Conservation (phyloP, 2,888 invertebrate species). For the Xanthorhoe designata region DNA sequence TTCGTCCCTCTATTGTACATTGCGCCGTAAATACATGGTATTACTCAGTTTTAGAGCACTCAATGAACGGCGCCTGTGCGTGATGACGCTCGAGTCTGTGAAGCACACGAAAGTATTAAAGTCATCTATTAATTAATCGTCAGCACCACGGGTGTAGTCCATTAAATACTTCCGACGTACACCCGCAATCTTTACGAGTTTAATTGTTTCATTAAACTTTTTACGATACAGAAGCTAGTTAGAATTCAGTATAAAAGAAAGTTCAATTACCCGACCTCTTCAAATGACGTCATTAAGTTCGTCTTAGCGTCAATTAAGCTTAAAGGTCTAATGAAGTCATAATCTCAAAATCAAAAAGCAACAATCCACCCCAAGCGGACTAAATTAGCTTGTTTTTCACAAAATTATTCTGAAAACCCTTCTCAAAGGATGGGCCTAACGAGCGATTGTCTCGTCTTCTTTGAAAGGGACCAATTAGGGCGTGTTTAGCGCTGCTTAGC, state of each 20-base stretch:
- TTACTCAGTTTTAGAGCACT: constrained; percentile 20
- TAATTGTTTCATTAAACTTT: too few species aligned
- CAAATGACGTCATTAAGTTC: not conserved
- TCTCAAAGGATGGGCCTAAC: constrained; percentile 20
- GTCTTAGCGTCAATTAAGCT: not conserved
- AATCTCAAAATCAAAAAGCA: constrained; percentile 6
- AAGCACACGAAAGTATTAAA: not conserved
- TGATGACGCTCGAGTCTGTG: not conserved
- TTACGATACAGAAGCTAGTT: too few species aligned
- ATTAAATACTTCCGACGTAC: too few species aligned
- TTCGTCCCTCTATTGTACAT: constrained; percentile 42
- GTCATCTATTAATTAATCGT: not conserved
- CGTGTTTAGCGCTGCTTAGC: constrained; percentile 45
- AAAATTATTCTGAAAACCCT: constrained; percentile 28
- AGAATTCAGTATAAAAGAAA: not conserved
- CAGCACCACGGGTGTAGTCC: not conserved
- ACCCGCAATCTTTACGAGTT: too few species aligned
- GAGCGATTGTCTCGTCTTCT: constrained; percentile 33
- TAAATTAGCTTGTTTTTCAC: constrained; percentile 24
- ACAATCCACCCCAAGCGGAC: constrained; percentile 5
- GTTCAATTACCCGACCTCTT: not conserved
- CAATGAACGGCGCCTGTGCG: not conserved
- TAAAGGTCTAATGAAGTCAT: not conserved
- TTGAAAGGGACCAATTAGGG: constrained; percentile 38
- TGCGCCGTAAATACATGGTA: constrained; percentile 21